Base-by-base conservation (phyloP, 2,113 vertebrate genomes). In the Colaptes auratus region DNA sequence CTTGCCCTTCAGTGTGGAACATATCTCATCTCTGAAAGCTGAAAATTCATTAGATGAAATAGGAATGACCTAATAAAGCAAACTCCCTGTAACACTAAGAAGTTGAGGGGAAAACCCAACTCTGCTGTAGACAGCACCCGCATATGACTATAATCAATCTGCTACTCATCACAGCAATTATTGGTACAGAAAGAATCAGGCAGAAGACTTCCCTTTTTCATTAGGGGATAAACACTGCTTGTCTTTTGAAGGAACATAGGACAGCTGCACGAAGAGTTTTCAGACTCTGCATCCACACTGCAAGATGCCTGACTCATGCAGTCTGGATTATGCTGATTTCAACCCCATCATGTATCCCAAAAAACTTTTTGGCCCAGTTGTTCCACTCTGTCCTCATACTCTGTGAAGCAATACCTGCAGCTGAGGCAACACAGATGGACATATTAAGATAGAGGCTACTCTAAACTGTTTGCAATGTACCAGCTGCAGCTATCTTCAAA, bases 11-110 rank as follows among this genome's bases (percentile, higher is more conserved):
- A 75, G 39, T 50, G 25, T 88, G 80, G 93, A 93, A 95, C 86
- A 86, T 50, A 61, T 83, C 52, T 73, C 52, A 39, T 12, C 71
- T 89, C 24, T 82, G 82, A 92, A 90, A 95, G 79, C 33, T 86
- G 82, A 88, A 93, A 88, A 96, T 95, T 92, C 91, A 93, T 89
- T 81, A 89, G 58, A 69, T 78, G 65, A 94, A 58, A 69, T 75
- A 61, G 35, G 39, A 83, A 86, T 2, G 3, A 92, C 73, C 36
- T 95, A 95, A 93, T 89, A 93, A 91, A 93, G 76, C 48, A 90
- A 86, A 28, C 20, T 56, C 39, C 36, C 19, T 36, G 18, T 70
- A 92, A 91, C 60, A 60, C 52, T 71, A 78, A 42, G 67, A 95
- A 90, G 39, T 10, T 78, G 36, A 5, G 7, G 44, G 20, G 4